Evolutionary conservation across 2,797 vertebrate genomes (phyloP).

Genomic region (Pantherophis alleghaniensis): DNA sequence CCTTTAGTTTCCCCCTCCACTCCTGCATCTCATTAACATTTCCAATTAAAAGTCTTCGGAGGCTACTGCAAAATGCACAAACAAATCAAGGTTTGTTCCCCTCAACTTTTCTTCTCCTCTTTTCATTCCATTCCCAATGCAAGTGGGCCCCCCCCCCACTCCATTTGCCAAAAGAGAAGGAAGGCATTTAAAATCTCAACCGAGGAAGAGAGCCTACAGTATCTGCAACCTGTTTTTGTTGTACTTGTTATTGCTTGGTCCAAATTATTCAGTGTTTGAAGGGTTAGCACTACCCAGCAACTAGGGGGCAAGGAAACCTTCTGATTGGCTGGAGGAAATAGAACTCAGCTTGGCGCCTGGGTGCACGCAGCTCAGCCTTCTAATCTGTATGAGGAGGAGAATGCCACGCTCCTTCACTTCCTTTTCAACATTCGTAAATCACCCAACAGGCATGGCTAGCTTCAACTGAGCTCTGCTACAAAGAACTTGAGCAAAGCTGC

Average conservation of each 20-base stretch:
- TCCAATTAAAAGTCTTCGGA: slow-evolving; percentile 2
- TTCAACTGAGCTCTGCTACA: background rate
- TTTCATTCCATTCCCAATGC: background rate
- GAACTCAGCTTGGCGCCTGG: slow-evolving; percentile 41
- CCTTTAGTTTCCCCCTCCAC: background rate
- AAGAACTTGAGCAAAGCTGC: slow-evolving; percentile 3
- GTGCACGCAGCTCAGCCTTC: slow-evolving; percentile 31
- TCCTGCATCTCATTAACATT: background rate
- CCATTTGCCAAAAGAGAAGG: background rate
- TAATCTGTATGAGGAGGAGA: slow-evolving; percentile 49
- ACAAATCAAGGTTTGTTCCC: slow-evolving; percentile 23
- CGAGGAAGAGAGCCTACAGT: slow-evolving; percentile 36
- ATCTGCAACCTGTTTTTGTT: slow-evolving; percentile 48
- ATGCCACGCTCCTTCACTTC: slow-evolving; percentile 17
- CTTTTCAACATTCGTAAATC: slow-evolving; percentile 37
- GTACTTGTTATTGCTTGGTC: slow-evolving; percentile 18
- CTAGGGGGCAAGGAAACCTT: slow-evolving; percentile 45
- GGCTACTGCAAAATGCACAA: background rate
- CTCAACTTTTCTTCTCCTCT: background rate
- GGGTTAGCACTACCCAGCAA: slow-evolving; percentile 63
- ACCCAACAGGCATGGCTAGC: slow-evolving; percentile 3
- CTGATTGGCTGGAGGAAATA: slow-evolving; percentile 48
- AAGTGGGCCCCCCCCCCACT: background rate
- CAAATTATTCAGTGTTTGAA: slow-evolving; percentile 53
- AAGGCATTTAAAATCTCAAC: slow-evolving; percentile 18